Base-by-base conservation (phyloP, 1,140 invertebrate species). In the Drosophila ficusphila region DNA sequence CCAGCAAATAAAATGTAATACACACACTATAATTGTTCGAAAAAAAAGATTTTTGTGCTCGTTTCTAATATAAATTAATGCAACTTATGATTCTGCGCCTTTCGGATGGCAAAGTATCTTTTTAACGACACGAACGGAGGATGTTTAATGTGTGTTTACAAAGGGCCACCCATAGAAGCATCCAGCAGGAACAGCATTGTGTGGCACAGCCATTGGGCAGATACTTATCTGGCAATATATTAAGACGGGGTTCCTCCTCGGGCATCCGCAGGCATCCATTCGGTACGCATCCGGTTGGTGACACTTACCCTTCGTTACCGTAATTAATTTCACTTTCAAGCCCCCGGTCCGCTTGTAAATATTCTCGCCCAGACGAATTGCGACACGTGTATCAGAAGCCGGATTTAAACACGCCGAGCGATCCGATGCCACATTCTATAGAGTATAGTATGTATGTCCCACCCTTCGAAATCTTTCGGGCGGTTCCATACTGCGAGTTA, bases 291-390 rank as follows among this genome's bases (percentile, higher is more conserved):
- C 69, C 69, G 68, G 67, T 72, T 72, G 68, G 68, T 72, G 69
- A 72, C 69, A 72, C 69, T 72, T 72, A 46, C 65, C 46, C 69
- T 73, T 62, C 69, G 68, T 72, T 72, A 72, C 47, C 69, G 69
- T 72, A 72, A 73, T 73, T 73, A 73, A 73, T 72, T 52, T 72
- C 68, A 62, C 48, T 79, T 71, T 62, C 49, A 83, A 75, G 64
- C 82, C 65, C 73, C 64, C 61, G 42, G 44, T 65, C 46, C 47
- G 53, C 79, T 67, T 65, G 64, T 67, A 58, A 78, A 70, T 71
- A 78, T 82, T 82, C 65, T 62, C 61, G 82, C 75, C 79, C 79
- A 69, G 65, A 79, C 83, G 85, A 85, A 88, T 89, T 78, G 57
- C 71, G 65, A 74, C 82, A 89, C 82, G 83, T 83, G 82, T 81